phyloP scores from a whole-genome alignment of 2,797 vertebrate species.

The Crax fasciolata region DNA sequence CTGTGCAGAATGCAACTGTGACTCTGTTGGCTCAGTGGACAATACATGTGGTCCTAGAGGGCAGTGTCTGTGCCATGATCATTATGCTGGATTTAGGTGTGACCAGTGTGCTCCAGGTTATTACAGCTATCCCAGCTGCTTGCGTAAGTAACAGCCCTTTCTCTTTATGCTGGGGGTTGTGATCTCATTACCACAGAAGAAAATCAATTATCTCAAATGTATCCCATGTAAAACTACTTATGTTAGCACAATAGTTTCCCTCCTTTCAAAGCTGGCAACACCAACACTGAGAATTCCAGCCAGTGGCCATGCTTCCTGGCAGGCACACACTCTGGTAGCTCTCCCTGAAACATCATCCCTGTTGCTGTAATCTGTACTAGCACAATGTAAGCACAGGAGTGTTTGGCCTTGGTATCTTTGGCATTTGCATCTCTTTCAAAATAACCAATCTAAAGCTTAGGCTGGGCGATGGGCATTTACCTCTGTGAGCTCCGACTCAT shows the following conservation, averaged over 20 bases:
- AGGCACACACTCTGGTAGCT: background rate
- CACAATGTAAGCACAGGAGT: background rate
- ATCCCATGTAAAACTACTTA: background rate
- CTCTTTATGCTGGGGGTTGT: background rate
- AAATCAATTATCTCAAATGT: background rate
- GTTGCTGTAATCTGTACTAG: background rate
- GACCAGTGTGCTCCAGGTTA: slow-evolving; percentile 82
- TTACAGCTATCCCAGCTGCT: slow-evolving; percentile 85
- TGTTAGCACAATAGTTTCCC: background rate
- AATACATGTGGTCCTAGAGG: slow-evolving; percentile 70
- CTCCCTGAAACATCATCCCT: rapidly evolving
- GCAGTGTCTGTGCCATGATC: slow-evolving; percentile 81
- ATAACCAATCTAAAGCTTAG: background rate
- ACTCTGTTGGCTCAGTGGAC: slow-evolving; percentile 79
- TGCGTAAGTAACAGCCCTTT: slow-evolving; percentile 70
- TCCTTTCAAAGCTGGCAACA: background rate
- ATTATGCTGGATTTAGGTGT: slow-evolving; percentile 81
- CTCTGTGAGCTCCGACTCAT: background rate
- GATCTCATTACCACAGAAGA: background rate
- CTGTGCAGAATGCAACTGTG: slow-evolving; percentile 80
- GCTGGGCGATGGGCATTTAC: background rate
- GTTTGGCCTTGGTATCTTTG: background rate
- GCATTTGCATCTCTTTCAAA: background rate
- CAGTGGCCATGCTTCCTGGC: background rate
- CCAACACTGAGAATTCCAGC: background rate